phyloP scores from a whole-genome alignment of 2,888 invertebrate species.

The Tupiocoris notatus region DNA sequence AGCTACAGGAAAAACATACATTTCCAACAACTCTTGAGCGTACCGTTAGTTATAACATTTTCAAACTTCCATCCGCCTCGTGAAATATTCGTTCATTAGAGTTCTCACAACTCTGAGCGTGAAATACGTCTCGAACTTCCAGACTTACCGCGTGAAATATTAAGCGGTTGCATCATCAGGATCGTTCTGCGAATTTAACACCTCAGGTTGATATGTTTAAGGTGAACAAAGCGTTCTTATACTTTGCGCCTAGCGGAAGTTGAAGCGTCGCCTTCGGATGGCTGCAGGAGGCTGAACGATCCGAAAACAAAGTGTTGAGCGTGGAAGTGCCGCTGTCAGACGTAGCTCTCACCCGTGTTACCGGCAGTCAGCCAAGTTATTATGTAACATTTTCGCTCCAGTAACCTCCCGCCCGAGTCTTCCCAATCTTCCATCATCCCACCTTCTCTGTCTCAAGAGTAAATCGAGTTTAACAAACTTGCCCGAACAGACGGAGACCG shows the following conservation, averaged over 20 bases:
- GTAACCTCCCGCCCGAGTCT: slow-evolving; percentile 11
- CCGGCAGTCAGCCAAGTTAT: slow-evolving; percentile 19
- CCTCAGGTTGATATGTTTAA: too few species aligned
- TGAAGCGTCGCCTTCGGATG: background rate
- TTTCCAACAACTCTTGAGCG: too few species aligned
- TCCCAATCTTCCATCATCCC: background rate
- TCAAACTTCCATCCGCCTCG: too few species aligned
- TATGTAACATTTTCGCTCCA: slow-evolving; percentile 29
- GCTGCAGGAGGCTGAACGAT: background rate
- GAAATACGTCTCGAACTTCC: too few species aligned
- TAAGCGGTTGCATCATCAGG: too few species aligned
- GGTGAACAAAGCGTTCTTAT: background rate
- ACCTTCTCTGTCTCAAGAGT: background rate
- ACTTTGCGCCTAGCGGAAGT: background rate
- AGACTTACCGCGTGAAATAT: too few species aligned
- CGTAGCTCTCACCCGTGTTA: background rate
- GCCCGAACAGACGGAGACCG: background rate
- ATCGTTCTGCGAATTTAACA: too few species aligned
- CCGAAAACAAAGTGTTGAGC: slow-evolving; percentile 14
- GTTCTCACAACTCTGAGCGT: too few species aligned
- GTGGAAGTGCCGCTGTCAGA: slow-evolving; percentile 14
- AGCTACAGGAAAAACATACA: too few species aligned
- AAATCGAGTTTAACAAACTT: slow-evolving; percentile 29
- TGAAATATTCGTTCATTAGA: too few species aligned
- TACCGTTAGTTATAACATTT: too few species aligned